phyloP scores from a whole-genome alignment of 2,888 invertebrate species.

The Dicycla oo region DNA sequence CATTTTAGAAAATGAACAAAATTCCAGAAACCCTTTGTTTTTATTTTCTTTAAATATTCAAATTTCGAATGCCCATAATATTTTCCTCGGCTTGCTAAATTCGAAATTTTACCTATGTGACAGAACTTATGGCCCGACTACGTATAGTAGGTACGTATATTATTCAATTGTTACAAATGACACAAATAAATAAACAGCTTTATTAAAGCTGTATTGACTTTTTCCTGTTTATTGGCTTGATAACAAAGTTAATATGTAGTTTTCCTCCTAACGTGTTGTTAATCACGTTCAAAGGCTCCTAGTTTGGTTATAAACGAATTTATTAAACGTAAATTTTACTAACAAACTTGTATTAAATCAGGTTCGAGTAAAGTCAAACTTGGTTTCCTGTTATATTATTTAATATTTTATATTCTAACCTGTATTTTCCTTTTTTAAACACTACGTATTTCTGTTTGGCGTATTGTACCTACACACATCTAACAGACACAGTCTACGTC shows the following conservation, averaged over 20 bases:
- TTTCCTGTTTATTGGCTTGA: conserved; percentile 33
- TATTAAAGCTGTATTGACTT: conserved; percentile 28
- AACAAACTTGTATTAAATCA: neutral
- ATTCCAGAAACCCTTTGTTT: too few species aligned
- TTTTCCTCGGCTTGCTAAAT: too few species aligned
- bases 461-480: conserved; percentile 51
- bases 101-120: too few species aligned
- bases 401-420: neutral
- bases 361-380: neutral
- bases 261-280: conserved; percentile 19
- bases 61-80: too few species aligned
- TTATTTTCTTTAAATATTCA: too few species aligned
- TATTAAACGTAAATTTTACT: neutral
- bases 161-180: conserved; percentile 11
- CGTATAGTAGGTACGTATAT: too few species aligned
- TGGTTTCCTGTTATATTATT: neutral
- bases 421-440: neutral
- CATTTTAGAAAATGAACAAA: too few species aligned
- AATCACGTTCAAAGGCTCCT: conserved; percentile 2
- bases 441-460: neutral
- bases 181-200: conserved; percentile 40
- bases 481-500: neutral
- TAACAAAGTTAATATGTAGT: conserved; percentile 4
- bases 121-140: too few species aligned
- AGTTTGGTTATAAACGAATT: conserved; percentile 23